Base-by-base conservation (phyloP, 2,888 invertebrate species). In the Polylopha cassiicola region DNA sequence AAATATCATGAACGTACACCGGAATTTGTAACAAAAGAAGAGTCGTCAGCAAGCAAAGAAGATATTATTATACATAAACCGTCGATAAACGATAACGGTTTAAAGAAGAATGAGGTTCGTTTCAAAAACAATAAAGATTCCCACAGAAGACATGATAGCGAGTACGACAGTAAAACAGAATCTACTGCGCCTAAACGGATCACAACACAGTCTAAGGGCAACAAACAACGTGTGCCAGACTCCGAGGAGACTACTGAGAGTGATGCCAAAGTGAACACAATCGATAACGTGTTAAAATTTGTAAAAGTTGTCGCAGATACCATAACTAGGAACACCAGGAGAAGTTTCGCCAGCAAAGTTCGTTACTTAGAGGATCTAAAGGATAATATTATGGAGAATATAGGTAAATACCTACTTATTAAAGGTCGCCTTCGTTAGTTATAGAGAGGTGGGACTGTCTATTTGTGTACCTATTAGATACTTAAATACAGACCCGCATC, bases 341-440 rank as follows among this genome's bases (percentile, higher is more conserved):
- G 71, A 43, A 77, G 79, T 2, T 73, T 87, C 10, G 73, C 69
- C 26, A 87, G 87, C 32, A 91, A 91, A 69, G 69, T 90, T 6
- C 64, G 71, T 26, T 88, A 90, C 57, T 75, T 92, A 37, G 82
- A 86, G 48, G 67, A 80, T 9, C 78, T 92, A 37, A 87, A 88
- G 46, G 87, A 89, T 47, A 78, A 85, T 38, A 73, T 94, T 11
- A 72, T 92, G 47, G 65, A 69, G 13, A 88, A 89, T 58, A 92
- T 94, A 52, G 89, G 93, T 93, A 77, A 85, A 86, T 68, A 86
- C 87, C n/a, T n/a, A n/a, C n/a, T n/a, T n/a, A n/a, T n/a, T n/a
- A n/a, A n/a, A n/a, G n/a, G n/a, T n/a, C n/a, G n/a, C n/a, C n/a
- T n/a, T n/a, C n/a, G n/a, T n/a, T n/a, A n/a, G n/a, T n/a, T n/a